Base-by-base conservation (phyloP, 35 echinoderm and acorn worm species). In the Lytechinus pictus region DNA sequence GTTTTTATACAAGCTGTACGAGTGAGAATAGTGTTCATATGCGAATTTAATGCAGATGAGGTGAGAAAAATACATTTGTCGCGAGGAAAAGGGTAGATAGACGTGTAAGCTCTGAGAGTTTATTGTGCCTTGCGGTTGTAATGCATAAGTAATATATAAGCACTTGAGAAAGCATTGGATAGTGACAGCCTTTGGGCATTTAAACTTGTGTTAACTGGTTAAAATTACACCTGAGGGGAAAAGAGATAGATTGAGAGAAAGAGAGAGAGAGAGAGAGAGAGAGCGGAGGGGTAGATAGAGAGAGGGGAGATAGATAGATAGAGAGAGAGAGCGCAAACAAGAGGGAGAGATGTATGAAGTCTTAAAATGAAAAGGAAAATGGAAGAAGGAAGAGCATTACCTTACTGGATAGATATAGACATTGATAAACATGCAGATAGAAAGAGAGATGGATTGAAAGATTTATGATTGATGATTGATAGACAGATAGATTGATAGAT, bases 121-220 rank as follows among this genome's bases (percentile, higher is more conserved):
- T 90, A 90, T 90, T 54, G 88, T 90, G 92, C 92, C 92, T 93
- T 28, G 52, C 16, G 92, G 92, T 57, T 10, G 53, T 93, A 57
- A 93, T 93, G 92, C 55, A 93, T 93, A 93, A 93, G 54, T 93
- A 57, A 93, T 90, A 54, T 90, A 90, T 90, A 90, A 54, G 16
- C 88, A 90, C 88, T 90, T 54, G 28, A 52, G 52, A 44, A 33
- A 21, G 52, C 52, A 90, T 54, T 90, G 52, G 8, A 54, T 21
- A 90, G 88, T 90, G 52, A 90, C 52, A 90, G 88, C 88, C 88
- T 52, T 10, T 52, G 88, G 88, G 29, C 28, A 90, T 90, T 90
- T 54, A n/a, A 54, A 12, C 28, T 52, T 4, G 29, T 54, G 28
- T 90, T 90, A 90, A 90, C 88, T 93, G 92, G 92, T n/a, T 57